Conservation (phyloP, 2,888 invertebrate genomes). For the Dasysyrphus albostriatus region DNA sequence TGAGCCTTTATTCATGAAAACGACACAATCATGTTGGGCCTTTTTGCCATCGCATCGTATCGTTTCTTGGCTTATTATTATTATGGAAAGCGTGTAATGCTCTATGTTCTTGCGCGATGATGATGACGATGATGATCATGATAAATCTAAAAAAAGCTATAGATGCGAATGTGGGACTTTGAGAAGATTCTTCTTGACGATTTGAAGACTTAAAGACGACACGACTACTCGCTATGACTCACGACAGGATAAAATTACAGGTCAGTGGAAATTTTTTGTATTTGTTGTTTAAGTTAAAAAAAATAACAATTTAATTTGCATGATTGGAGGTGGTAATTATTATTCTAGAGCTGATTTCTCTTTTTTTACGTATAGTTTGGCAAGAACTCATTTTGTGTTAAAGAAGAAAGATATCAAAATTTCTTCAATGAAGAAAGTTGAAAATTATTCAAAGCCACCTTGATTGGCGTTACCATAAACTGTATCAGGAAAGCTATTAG, state of each 20-base stretch:
- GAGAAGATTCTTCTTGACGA: conserved; percentile 44
- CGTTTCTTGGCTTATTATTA: conserved; percentile 47
- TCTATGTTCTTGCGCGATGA: conserved; percentile 21
- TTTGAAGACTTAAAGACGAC: conserved; percentile 24
- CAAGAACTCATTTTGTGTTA: background rate
- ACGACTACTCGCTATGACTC: conserved; percentile 1
- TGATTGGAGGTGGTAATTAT: conserved; percentile 44
- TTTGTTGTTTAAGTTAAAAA: conserved; percentile 18
- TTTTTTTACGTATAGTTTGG: background rate
- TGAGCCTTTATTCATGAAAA: conserved; percentile 51
- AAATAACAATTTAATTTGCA: conserved; percentile 63
- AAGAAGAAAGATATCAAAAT: background rate
- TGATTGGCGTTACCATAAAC: too few species aligned
- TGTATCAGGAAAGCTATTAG: too few species aligned
- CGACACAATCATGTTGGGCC: conserved; percentile 60
- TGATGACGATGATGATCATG: conserved; percentile 36
- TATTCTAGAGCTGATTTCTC: conserved; percentile 41
- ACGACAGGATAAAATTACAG: conserved; percentile 56
- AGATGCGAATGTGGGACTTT: conserved; percentile 16
- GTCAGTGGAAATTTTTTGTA: conserved; percentile 56
- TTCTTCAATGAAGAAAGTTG: background rate
- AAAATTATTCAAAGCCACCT: too few species aligned
- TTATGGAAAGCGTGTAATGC: conserved; percentile 36
- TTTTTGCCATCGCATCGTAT: conserved; percentile 44
- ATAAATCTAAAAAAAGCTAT: conserved; percentile 37